Evolutionary conservation across 1,140 invertebrate species (phyloP).

Genomic region (Hypsibius dujardini): DNA sequence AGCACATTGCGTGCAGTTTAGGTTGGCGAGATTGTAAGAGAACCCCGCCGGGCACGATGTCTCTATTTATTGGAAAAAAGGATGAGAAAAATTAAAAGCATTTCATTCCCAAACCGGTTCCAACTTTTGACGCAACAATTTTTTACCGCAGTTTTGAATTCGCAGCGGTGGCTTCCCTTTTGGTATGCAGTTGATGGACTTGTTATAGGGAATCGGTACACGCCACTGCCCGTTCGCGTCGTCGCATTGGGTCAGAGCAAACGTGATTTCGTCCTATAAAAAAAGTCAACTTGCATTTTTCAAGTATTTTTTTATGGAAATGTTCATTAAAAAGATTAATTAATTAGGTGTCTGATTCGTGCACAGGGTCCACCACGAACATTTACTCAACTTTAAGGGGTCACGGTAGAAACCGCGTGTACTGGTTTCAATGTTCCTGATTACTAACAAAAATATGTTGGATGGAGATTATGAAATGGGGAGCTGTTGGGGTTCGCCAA

Average conservation of each 20-base stretch:
- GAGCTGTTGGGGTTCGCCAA: too few species aligned
- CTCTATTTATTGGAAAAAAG: background rate
- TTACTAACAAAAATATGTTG: too few species aligned
- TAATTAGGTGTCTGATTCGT: too few species aligned
- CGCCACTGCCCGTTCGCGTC: slow-evolving; percentile 1
- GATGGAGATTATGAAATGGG: too few species aligned
- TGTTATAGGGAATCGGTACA: background rate
- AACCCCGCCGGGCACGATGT: background rate
- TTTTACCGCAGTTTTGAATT: background rate
- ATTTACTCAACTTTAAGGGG: too few species aligned
- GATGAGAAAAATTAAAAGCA: too few species aligned
- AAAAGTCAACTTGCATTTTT: background rate
- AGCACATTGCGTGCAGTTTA: slow-evolving; percentile 1
- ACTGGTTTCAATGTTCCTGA: too few species aligned
- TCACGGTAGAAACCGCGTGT: too few species aligned
- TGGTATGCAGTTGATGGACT: background rate
- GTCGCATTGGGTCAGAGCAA: slow-evolving; percentile 5
- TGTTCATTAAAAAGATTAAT: too few species aligned
- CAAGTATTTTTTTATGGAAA: too few species aligned
- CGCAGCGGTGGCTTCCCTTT: background rate
- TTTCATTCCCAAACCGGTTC: background rate
- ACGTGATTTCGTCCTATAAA: background rate
- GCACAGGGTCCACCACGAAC: too few species aligned
- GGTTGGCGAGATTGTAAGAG: background rate
- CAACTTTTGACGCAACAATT: background rate